Conservation (phyloP, 2,113 vertebrate genomes). For the Chionis minor region DNA sequence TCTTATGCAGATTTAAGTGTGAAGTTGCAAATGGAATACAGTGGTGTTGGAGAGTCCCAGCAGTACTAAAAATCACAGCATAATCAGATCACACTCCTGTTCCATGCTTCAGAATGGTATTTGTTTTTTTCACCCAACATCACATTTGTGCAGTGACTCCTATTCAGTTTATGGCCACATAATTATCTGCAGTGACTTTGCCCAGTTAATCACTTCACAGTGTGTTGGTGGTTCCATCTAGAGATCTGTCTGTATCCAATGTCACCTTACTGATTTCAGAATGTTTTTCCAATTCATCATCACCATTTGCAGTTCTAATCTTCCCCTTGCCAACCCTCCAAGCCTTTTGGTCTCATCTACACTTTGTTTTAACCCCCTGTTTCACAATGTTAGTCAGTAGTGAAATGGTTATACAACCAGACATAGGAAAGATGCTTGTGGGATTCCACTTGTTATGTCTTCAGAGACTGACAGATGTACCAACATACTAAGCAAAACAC, state of each 20-base stretch:
- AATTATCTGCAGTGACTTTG: slow-evolving; percentile 2
- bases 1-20: neutral
- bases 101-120: neutral
- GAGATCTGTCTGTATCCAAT: neutral
- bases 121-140: neutral
- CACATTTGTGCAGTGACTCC: neutral
- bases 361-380: neutral
- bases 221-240: neutral
- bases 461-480: neutral
- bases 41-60: neutral
- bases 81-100: neutral
- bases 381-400: neutral
- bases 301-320: neutral
- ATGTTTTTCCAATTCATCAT: neutral
- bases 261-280: neutral
- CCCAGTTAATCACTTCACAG: neutral
- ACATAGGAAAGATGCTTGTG: neutral
- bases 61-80: neutral
- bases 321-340: neutral
- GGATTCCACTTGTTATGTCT: neutral
- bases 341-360: neutral
- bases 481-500: slow-evolving; percentile 1
- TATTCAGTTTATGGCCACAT: neutral
- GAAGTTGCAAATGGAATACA: neutral
- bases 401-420: neutral